Percentiles rank a stretch among this genome's conserved stretches.
Evolutionary conservation across 2,113 vertebrate genomes (phyloP).

Genomic region (Ictalurus punctatus): DNA sequence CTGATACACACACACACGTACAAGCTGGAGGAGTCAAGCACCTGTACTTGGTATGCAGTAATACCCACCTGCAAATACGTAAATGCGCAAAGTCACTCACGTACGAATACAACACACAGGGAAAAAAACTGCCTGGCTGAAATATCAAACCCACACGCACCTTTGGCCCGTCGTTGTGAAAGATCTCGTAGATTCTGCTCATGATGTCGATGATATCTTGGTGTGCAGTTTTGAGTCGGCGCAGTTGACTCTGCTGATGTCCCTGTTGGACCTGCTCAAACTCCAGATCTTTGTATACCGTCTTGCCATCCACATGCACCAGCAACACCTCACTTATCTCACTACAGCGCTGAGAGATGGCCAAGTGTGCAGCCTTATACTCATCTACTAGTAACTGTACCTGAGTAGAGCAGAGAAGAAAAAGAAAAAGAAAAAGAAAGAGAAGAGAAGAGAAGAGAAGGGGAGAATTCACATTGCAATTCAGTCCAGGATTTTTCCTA

Average conservation of each 20-base stretch:
- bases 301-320: slow-evolving; percentile 75
- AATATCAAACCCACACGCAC: slow-evolving; percentile 59
- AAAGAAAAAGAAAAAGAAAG: neutral
- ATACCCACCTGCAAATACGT: slow-evolving; percentile 25
- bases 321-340: slow-evolving; percentile 79
- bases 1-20: slow-evolving; percentile 16
- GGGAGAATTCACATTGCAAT: slow-evolving; percentile 24
- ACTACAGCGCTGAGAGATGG: slow-evolving; percentile 70
- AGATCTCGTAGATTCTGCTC: slow-evolving; percentile 74
- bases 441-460: neutral
- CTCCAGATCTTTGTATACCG: slow-evolving; percentile 78
- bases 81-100: neutral
- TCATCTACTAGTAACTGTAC: slow-evolving; percentile 76
- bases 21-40: neutral
- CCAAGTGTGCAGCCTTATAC: slow-evolving; percentile 76
- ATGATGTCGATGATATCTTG: slow-evolving; percentile 72
- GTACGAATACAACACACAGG: neutral
- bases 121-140: neutral
- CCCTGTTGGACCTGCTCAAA: slow-evolving; percentile 77
- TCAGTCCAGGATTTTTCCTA: slow-evolving; percentile 22
- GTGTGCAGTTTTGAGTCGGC: slow-evolving; percentile 69
- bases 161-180: slow-evolving; percentile 78
- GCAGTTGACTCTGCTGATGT: slow-evolving; percentile 68
- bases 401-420: slow-evolving; percentile 44
- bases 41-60: slow-evolving; percentile 9